Conservation (phyloP, 2,888 invertebrate genomes). For the Molanna angustata region DNA sequence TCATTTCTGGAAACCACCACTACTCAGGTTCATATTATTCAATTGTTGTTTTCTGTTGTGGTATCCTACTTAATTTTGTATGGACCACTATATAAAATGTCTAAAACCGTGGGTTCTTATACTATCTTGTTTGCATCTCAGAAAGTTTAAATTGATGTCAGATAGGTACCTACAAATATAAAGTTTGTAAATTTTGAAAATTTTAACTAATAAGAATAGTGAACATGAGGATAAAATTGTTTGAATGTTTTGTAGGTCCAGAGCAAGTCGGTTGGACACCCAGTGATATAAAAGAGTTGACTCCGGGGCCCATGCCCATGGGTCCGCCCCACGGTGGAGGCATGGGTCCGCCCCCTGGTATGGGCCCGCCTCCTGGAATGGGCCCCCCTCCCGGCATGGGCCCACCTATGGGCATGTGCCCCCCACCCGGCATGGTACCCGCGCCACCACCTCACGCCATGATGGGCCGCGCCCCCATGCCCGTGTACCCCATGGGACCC, state of each 20-base stretch:
- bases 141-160: too few relatives aligned
- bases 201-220: too few relatives aligned
- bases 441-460: slow-evolving; percentile 38
- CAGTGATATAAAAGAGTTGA: slow-evolving; percentile 65
- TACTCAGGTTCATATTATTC: too few relatives aligned
- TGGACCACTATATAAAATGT: too few relatives aligned
- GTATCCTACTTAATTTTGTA: too few relatives aligned
- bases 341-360: slow-evolving; percentile 37
- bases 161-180: too few relatives aligned
- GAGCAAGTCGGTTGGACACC: slow-evolving; percentile 58
- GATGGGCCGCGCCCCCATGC: slow-evolving; percentile 38
- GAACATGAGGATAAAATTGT: too few relatives aligned
- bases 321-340: slow-evolving; percentile 38
- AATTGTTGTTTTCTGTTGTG: too few relatives aligned
- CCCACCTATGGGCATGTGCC: slow-evolving; percentile 36
- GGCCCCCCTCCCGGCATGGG: slow-evolving; percentile 33
- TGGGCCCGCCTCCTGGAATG: slow-evolving; percentile 33
- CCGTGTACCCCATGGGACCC: slow-evolving; percentile 31
- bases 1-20: too few relatives aligned
- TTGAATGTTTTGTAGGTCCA: neutral
- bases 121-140: too few relatives aligned
- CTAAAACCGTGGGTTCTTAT: too few relatives aligned
- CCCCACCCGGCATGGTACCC: slow-evolving; percentile 37
- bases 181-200: too few relatives aligned
- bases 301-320: slow-evolving; percentile 53